Percentiles rank a stretch among this genome's conserved stretches.
Conservation (phyloP, 2,888 invertebrate genomes). For the Spilarctia lutea region DNA sequence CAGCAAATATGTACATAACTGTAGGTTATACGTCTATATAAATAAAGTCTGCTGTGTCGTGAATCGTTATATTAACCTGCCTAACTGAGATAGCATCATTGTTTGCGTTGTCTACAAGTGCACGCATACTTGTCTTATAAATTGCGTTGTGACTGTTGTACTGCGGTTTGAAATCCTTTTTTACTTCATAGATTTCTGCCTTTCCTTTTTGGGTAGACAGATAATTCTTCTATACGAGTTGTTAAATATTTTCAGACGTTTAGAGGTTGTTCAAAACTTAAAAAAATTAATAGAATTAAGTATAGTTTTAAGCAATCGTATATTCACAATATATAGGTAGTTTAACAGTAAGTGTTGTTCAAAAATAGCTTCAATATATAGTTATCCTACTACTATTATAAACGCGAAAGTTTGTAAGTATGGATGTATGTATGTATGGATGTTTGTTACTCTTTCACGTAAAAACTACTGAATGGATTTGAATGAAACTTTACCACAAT, state of each 20-base stretch:
- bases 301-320: too few relatives aligned
- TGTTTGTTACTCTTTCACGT: too few relatives aligned
- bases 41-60: neutral
- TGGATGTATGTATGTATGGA: too few relatives aligned
- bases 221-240: neutral
- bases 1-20: neutral
- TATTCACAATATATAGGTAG: neutral
- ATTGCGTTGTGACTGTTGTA: neutral
- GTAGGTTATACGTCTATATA: neutral
- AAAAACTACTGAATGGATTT: too few relatives aligned
- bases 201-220: neutral
- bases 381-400: too few relatives aligned
- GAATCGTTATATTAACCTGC: neutral
- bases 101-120: neutral
- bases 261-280: too few relatives aligned
- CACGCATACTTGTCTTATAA: neutral
- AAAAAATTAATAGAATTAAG: too few relatives aligned
- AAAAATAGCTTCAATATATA: neutral
- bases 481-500: too few relatives aligned
- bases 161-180: neutral
- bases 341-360: neutral
- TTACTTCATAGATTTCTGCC: neutral
- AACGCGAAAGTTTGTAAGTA: too few relatives aligned
- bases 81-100: neutral
- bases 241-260: too few relatives aligned